Base-by-base conservation (phyloP, 2,888 invertebrate species). In the Malachius bipustulatus region DNA sequence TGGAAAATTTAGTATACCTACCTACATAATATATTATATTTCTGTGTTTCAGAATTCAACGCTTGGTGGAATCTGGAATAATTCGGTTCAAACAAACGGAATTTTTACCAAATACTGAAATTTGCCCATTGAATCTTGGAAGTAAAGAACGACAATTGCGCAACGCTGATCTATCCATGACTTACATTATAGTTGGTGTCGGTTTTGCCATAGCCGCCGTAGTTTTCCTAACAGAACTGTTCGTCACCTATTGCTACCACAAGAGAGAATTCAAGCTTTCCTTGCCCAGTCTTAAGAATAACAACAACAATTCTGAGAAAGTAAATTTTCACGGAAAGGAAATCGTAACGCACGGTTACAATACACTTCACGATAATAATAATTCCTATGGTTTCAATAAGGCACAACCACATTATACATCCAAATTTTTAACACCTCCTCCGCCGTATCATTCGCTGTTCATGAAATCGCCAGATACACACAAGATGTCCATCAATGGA, bases 101-200 rank as follows among this genome's bases (percentile, higher is more conserved):
- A 39, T 69, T 75, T 43, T 56, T 85, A 44, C 85, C 88, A 0
- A 70, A 75, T 44, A 78, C 82, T 0, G 74, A 76, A 53, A 82
- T 87, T 30, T 89, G 89, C 47, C 87, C 88, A 0, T 67, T 84
- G 34, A 76, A 88, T 59, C 63, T 88, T 44, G 82, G 80, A 45
- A 82, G 81, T 37, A 82, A 77, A 26, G 88, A 88, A 51, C 69
- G 87, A 1, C 78, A 78, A 52, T 62, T 89, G 4, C 63, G 76
- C 42, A 82, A 84, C 53, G 69, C 75, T 3, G 88, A 89, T 57
- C 69, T 89, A 1, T 58, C 73, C 47, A 78, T 85, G 69, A 88
- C 88, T 0, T 89, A 87, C 51, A 65, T 77, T 45, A 77, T 87
- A 2, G 81, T 85, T 55, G 62, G 72, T 1, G 64, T 69, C 1